A percentile compares a stretch with the other conserved stretches of the same genome.
Conservation (phyloP, 2,888 invertebrate species). For the Ceraclea dissimilis region DNA sequence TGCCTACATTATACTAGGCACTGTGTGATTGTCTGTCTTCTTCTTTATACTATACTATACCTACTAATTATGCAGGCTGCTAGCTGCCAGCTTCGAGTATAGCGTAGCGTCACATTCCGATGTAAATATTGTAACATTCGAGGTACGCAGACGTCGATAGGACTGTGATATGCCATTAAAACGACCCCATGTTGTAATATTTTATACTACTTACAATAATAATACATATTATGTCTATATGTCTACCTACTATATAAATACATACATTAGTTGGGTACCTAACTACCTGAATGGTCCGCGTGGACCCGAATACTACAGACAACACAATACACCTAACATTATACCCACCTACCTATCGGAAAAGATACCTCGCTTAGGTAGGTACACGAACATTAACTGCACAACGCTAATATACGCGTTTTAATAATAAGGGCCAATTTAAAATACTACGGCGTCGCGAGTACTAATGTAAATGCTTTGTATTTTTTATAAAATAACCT, state of each 20-base stretch:
- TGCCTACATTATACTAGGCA: too few species aligned
- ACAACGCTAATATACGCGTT: not conserved
- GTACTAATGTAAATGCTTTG: not conserved
- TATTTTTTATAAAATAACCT: not conserved
- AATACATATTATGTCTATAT: too few species aligned
- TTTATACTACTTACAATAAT: not conserved
- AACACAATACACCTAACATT: too few species aligned
- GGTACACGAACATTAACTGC: not conserved
- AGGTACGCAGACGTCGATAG: conserved; percentile 10
- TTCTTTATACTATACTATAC: too few species aligned
- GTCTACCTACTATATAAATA: too few species aligned
- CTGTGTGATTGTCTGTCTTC: too few species aligned
- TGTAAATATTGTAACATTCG: conserved; percentile 7
- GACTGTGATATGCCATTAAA: conserved; percentile 18
- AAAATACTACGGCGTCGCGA: not conserved
- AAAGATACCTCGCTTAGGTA: not conserved
- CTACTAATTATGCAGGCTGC: too few species aligned
- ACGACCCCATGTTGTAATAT: conserved; percentile 15
- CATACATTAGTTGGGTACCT: too few species aligned
- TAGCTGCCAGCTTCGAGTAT: too few species aligned
- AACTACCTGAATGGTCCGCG: conserved; percentile 12
- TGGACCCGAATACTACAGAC: conserved; percentile 8
- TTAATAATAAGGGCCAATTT: conserved; percentile 1
- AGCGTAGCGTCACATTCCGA: conserved; percentile 19
- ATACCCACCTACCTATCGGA: not conserved